Conservation (phyloP, 2,888 invertebrate genomes). For the Drosophila buzzatii region DNA sequence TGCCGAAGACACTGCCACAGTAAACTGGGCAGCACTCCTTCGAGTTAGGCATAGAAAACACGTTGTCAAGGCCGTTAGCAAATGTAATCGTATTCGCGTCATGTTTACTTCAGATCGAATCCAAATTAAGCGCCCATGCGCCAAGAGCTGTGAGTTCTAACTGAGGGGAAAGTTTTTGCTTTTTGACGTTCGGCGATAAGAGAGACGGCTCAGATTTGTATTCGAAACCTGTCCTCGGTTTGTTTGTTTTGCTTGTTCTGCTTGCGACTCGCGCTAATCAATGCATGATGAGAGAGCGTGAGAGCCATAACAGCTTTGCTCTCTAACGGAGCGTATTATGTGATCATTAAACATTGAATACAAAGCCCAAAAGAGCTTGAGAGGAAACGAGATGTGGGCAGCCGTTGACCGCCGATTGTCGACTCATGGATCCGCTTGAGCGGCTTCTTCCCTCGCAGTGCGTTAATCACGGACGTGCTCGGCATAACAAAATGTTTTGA, state of each 20-base stretch:
- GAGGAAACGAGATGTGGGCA: slow-evolving; percentile 28
- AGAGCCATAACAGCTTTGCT: slow-evolving; percentile 18
- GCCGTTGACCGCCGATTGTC: slow-evolving; percentile 35
- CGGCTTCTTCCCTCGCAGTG: slow-evolving; percentile 36
- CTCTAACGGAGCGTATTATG: slow-evolving; percentile 38
- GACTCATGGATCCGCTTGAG: slow-evolving; percentile 48
- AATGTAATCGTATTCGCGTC: slow-evolving; percentile 30
- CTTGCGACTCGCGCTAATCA: slow-evolving; percentile 45
- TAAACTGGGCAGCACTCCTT: slow-evolving; percentile 47
- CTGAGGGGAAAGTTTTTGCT: slow-evolving; percentile 50
- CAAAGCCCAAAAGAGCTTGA: slow-evolving; percentile 4
- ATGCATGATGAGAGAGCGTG: slow-evolving; percentile 30
- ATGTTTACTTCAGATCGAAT: slow-evolving; percentile 35
- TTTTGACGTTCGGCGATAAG: slow-evolving; percentile 36
- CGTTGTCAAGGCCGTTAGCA: slow-evolving; percentile 27
- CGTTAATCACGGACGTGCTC: slow-evolving; percentile 60
- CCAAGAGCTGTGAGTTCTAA: slow-evolving; percentile 54
- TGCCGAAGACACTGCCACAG: slow-evolving; percentile 46
- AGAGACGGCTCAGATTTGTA: slow-evolving; percentile 14
- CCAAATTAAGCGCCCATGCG: slow-evolving; percentile 31
- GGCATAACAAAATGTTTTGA: slow-evolving; percentile 47
- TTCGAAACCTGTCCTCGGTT: slow-evolving; percentile 58
- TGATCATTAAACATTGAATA: slow-evolving; percentile 34
- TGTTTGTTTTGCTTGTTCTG: slow-evolving; percentile 14
- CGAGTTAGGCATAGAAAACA: slow-evolving; percentile 16